A percentile compares a stretch with the other conserved stretches of the same genome.
Conservation (phyloP, 2,888 invertebrate species). For the Caenorhabditis afra region DNA sequence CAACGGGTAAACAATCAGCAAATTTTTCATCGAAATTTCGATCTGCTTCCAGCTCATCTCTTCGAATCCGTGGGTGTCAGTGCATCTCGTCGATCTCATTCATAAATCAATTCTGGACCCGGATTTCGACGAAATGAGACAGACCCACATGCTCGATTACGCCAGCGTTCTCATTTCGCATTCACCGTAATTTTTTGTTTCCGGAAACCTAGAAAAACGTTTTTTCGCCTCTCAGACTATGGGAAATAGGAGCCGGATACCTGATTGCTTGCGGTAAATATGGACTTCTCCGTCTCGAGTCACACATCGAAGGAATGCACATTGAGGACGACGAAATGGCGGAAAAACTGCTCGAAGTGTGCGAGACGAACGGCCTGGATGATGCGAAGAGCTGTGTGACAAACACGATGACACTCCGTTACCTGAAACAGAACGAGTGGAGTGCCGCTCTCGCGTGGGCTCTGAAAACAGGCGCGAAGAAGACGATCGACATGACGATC, state of each 20-base stretch:
- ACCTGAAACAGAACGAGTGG: slow-evolving; percentile 61
- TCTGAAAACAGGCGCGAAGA: slow-evolving; percentile 56
- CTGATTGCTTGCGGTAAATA: slow-evolving; percentile 58
- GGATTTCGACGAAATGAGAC: slow-evolving; percentile 44
- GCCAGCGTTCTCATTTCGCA: slow-evolving; percentile 54
- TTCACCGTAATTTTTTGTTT: slow-evolving; percentile 47
- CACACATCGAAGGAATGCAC: slow-evolving; percentile 58
- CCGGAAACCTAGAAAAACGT: no score
- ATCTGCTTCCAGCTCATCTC: slow-evolving; percentile 45
- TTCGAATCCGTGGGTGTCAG: slow-evolving; percentile 64
- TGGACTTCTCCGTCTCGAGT: slow-evolving; percentile 60
- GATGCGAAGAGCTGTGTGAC: slow-evolving; percentile 61
- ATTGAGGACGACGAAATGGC: slow-evolving; percentile 67
- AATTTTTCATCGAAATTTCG: neutral
- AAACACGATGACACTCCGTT: slow-evolving; percentile 65
- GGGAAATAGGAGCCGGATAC: slow-evolving; percentile 67
- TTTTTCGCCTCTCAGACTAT: slow-evolving; percentile 44
- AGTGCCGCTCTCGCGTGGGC: slow-evolving; percentile 67
- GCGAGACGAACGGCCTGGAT: slow-evolving; percentile 50
- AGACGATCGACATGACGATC: slow-evolving; percentile 60
- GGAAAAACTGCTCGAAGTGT: slow-evolving; percentile 57
- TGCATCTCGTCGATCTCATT: slow-evolving; percentile 66
- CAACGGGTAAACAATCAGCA: slow-evolving; percentile 17
- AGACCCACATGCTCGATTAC: slow-evolving; percentile 53
- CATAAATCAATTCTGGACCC: slow-evolving; percentile 49